A percentile compares a stretch with the other conserved stretches of the same genome.
These are phyloP conservation scores for Drosophila sordidapex DNA, from an alignment of 2,888 invertebrate species.

Conservation along the genomic window DNA sequence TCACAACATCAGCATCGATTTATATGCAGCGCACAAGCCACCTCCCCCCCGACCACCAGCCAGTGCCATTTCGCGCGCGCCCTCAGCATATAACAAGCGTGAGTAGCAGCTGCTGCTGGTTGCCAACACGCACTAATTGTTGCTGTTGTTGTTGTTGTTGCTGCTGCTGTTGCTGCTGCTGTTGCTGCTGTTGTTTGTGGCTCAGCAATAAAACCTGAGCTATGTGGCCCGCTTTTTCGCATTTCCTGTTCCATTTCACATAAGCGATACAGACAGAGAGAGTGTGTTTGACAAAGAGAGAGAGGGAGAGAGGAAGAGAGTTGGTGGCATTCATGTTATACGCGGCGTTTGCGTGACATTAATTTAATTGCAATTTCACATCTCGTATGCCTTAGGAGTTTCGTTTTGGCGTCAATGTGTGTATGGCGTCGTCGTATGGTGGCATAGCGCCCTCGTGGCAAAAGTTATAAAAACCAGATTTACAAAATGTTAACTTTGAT, in stretches of 20 bases:
- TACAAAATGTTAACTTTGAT: constrained; percentile 81
- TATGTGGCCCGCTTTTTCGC: constrained; percentile 61
- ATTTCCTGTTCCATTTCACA: constrained; percentile 59
- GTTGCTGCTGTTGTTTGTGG: constrained; percentile 66
- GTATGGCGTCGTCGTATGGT: background rate
- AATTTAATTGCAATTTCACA: constrained; percentile 81
- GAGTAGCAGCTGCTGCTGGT: constrained; percentile 66
- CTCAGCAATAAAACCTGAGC: constrained; percentile 74
- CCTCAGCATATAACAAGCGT: constrained; percentile 42
- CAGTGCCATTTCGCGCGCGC: background rate
- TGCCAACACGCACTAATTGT: constrained; percentile 80
- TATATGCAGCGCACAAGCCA: constrained; percentile 72
- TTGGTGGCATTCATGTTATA: constrained; percentile 45
- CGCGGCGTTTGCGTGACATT: constrained; percentile 80
- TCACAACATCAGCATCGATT: constrained; percentile 81
- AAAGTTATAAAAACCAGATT: constrained; percentile 79
- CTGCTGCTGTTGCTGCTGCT: constrained; percentile 32
- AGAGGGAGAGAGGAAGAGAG: background rate
- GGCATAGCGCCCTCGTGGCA: constrained; percentile 27
- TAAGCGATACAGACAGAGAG: background rate
- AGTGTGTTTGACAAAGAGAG: background rate
- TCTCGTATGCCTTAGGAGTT: constrained; percentile 36
- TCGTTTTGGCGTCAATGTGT: constrained; percentile 5
- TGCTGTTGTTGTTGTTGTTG: constrained; percentile 42
- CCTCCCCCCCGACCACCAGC: background rate